These are phyloP conservation scores for Tokudaia tokunoshimensis DNA, from an alignment of 2,797 vertebrate genomes.

Conservation along the genomic window DNA sequence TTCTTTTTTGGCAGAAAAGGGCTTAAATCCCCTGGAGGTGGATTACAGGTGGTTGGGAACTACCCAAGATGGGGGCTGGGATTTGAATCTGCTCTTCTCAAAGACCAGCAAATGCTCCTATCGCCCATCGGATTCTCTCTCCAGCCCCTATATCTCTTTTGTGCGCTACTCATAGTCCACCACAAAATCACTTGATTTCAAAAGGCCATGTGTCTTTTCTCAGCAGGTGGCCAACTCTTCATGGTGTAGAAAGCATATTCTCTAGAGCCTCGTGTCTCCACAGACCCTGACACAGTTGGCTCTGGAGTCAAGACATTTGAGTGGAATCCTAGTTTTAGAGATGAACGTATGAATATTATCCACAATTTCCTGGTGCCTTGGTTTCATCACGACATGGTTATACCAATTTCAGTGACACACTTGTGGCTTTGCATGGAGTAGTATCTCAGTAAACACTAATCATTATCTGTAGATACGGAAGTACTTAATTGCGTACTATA, in stretches of 20 bases:
- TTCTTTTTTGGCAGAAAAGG: background rate
- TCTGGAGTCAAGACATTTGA: background rate
- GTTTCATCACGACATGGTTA: slow-evolving; percentile 10
- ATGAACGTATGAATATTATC: background rate
- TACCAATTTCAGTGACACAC: slow-evolving; percentile 8
- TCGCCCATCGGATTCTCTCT: rapidly evolving
- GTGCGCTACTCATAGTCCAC: background rate
- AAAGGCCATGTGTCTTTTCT: background rate
- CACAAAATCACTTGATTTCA: slow-evolving; percentile 10
- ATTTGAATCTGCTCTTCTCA: background rate
- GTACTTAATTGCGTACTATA: slow-evolving; percentile 23
- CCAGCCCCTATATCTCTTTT: slow-evolving; percentile 10
- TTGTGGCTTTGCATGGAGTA: background rate
- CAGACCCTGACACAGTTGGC: background rate
- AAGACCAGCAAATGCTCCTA: background rate
- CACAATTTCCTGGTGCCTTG: background rate
- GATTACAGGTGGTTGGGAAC: background rate
- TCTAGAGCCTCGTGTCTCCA: background rate
- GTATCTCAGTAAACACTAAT: background rate
- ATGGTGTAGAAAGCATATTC: background rate
- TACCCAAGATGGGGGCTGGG: background rate
- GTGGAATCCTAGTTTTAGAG: slow-evolving; percentile 12
- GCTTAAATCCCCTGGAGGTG: background rate
- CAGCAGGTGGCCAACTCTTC: background rate
- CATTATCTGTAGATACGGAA: slow-evolving; percentile 1